phyloP scores from a whole-genome alignment of 2,888 invertebrate species.

The Drosophila seclusa region DNA sequence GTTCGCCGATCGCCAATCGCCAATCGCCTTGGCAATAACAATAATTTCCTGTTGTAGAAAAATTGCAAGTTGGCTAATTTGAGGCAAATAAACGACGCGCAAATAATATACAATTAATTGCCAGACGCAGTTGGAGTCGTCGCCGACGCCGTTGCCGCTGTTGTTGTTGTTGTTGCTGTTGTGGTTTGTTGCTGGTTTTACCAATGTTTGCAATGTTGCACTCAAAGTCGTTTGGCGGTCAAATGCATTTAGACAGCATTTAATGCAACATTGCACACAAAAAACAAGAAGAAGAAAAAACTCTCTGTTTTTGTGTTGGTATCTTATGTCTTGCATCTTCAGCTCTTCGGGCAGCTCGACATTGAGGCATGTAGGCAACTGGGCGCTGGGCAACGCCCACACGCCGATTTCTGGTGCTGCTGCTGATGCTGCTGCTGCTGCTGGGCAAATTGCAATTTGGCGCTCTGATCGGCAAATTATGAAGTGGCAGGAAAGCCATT shows the following conservation, averaged over 20 bases:
- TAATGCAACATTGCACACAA: slow-evolving; percentile 43
- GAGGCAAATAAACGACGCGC: slow-evolving; percentile 76
- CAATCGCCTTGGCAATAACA: slow-evolving; percentile 67
- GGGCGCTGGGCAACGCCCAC: slow-evolving; percentile 75
- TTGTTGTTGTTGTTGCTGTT: slow-evolving; percentile 15
- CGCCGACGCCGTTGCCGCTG: slow-evolving; percentile 18
- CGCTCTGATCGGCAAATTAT: slow-evolving; percentile 79
- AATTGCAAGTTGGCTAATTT: slow-evolving; percentile 79
- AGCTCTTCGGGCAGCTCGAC: slow-evolving; percentile 50
- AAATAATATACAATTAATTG: slow-evolving; percentile 81
- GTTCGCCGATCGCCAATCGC: slow-evolving; percentile 27
- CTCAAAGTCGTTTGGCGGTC: slow-evolving; percentile 56
- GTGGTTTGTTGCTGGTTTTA: neutral
- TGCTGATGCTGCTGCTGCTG: slow-evolving; percentile 15
- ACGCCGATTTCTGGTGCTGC: slow-evolving; percentile 46
- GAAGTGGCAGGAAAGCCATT: slow-evolving; percentile 80
- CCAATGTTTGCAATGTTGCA: slow-evolving; percentile 40
- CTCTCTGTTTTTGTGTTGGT: slow-evolving; percentile 38
- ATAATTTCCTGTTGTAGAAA: slow-evolving; percentile 74
- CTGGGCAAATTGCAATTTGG: slow-evolving; percentile 70
- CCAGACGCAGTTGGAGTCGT: slow-evolving; percentile 55
- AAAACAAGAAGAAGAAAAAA: neutral
- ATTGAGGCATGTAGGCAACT: slow-evolving; percentile 54
- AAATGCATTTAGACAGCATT: slow-evolving; percentile 53
- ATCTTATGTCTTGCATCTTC: slow-evolving; percentile 34